Conservation (phyloP, 2,113 vertebrate species). For the Seriola aureovittata region DNA sequence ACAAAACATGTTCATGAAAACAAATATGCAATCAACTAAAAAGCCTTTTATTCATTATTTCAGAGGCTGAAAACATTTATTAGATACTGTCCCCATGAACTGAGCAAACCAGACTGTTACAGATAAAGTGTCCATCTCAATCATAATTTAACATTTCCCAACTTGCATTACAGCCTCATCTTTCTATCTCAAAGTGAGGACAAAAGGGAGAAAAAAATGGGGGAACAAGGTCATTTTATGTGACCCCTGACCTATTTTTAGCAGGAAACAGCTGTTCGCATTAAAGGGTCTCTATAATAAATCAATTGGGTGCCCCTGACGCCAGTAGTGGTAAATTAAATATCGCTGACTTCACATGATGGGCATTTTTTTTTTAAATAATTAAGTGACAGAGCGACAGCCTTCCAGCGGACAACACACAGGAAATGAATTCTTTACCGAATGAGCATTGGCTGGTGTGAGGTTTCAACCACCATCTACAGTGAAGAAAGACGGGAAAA, state of each 20-base stretch:
- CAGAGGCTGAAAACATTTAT: background rate
- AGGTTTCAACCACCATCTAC: conserved; percentile 67
- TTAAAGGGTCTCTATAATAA: conserved; percentile 78
- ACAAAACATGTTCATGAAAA: conserved; percentile 1
- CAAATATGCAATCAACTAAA: conserved; percentile 16
- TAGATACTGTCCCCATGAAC: background rate
- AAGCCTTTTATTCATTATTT: background rate
- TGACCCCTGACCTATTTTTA: conserved; percentile 81
- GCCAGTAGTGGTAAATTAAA: conserved; percentile 78
- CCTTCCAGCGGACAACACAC: conserved; percentile 51
- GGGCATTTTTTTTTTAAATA: conserved; percentile 77
- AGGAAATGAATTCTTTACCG: conserved; percentile 77
- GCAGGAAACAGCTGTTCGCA: conserved; percentile 83
- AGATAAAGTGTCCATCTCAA: conserved; percentile 25
- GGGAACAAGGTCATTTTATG: conserved; percentile 71
- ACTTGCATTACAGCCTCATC: conserved; percentile 13
- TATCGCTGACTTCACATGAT: conserved; percentile 78
- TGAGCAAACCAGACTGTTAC: background rate
- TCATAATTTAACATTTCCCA: conserved; percentile 29
- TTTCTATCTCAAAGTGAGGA: conserved; percentile 50
- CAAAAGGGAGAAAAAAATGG: conserved; percentile 14
- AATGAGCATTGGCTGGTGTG: conserved; percentile 59
- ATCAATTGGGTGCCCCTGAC: conserved; percentile 71
- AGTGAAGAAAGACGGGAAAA: background rate
- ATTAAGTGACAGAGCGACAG: conserved; percentile 73